Base-by-base conservation (phyloP, 2,113 vertebrate genomes). In the Scomber colias region DNA sequence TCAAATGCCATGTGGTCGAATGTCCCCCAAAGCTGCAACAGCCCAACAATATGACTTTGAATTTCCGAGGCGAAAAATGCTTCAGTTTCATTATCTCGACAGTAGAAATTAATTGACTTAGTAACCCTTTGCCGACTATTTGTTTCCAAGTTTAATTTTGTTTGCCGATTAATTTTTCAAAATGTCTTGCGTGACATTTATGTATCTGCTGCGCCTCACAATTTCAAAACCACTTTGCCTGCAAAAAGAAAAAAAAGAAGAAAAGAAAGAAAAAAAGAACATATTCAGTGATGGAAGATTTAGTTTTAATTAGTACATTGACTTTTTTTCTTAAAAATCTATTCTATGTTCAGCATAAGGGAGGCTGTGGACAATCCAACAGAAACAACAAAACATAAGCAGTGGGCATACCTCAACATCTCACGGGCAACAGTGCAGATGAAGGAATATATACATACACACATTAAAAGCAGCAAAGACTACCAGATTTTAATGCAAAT, bases 301-400 rank as follows among this genome's bases (percentile, higher is more conserved):
- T 74, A 55, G 61, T 87, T 90, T 93, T 93, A 92, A 91, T 94
- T 91, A 89, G 85, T 88, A 88, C 83, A 87, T 86, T 84, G 77
- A 70, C 77, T 80, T 90, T 90, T 27, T 91, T 86, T n/a, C 84
- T 87, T 89, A 91, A 84, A 92, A 91, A 91, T 89, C 86, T 86
- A 92, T 27, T 93, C 87, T 92, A 93, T 87, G 76, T 87, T 90
- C 86, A 90, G 90, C 86, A 92, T 87, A 88, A 71, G 59, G 82
- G 69, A 87, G 65, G 87, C 82, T 78, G 85, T 19, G 59, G 72
- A 81, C 81, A 91, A 86, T 83, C 72, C 71, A 84, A 83, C 12
- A 70, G 72, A 91, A 83, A 86, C 72, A 89, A 93, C 75, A 84
- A 77, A 92, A 88, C 21, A 79, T 66, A 66, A 59, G 83, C 74